These are phyloP conservation scores for Diarsia mendica DNA, from an alignment of 2,888 invertebrate genomes.

Conservation along the genomic window DNA sequence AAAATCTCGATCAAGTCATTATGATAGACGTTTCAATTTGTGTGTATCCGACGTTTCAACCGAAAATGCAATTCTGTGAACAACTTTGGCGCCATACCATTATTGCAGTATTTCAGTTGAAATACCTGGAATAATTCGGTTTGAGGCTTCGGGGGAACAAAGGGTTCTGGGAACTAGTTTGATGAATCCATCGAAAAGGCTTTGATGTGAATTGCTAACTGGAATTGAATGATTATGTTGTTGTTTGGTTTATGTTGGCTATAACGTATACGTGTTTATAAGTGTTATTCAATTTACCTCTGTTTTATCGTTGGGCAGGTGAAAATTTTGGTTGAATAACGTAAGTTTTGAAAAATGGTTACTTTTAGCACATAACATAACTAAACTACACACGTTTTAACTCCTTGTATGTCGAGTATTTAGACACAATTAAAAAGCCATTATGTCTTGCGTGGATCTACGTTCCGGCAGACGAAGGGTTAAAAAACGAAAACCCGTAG, in stretches of 20 bases:
- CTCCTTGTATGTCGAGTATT: too few species aligned
- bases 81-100: not conserved
- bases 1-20: constrained; percentile 7
- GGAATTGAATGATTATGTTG: not conserved
- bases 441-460: too few species aligned
- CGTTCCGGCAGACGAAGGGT: too few species aligned
- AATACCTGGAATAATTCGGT: constrained; percentile 8
- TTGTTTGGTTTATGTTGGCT: not conserved
- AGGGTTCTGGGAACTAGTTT: not conserved
- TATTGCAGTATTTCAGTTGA: constrained; percentile 5
- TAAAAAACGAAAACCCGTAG: too few species aligned
- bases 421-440: too few species aligned
- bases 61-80: constrained; percentile 4
- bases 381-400: too few species aligned
- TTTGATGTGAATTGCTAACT: constrained; percentile 11
- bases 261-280: not conserved
- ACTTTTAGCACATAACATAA: not conserved
- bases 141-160: not conserved
- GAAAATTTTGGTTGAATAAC: not conserved
- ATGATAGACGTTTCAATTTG: constrained; percentile 51
- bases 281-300: not conserved
- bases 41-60: constrained; percentile 25
- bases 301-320: not conserved
- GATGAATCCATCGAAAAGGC: not conserved
- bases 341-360: not conserved